These are phyloP conservation scores for Kryptopterus vitreolus DNA, from an alignment of 2,797 vertebrate species.

Conservation along the genomic window DNA sequence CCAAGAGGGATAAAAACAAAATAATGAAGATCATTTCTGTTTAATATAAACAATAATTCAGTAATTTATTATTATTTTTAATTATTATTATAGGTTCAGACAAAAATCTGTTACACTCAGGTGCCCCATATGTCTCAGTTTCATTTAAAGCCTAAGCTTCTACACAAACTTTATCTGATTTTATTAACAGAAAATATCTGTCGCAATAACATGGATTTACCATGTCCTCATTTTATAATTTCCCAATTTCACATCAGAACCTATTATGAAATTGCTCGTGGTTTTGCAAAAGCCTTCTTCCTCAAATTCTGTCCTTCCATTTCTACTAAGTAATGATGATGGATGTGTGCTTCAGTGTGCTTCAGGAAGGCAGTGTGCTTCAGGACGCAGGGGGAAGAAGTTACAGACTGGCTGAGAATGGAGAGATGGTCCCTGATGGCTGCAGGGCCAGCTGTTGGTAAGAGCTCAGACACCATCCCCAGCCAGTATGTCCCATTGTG, in stretches of 20 bases:
- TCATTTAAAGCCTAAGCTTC: no score
- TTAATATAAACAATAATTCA: neutral
- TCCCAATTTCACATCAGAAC: neutral
- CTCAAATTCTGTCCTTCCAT: slow-evolving; percentile 17
- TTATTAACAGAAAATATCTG: neutral
- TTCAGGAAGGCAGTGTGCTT: slow-evolving; percentile 13
- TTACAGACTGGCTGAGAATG: slow-evolving; percentile 45
- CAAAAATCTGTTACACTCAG: no score
- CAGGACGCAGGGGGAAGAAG: slow-evolving; percentile 31
- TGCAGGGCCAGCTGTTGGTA: slow-evolving; percentile 48
- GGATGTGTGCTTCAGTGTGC: slow-evolving; percentile 24
- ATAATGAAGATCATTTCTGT: neutral
- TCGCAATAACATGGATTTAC: slow-evolving; percentile 9
- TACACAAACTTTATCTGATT: neutral
- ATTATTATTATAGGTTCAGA: no score
- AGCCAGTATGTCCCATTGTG: slow-evolving; percentile 36
- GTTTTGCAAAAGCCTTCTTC: slow-evolving; percentile 3
- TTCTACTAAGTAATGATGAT: slow-evolving; percentile 33
- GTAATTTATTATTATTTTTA: no score
- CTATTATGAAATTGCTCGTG: neutral
- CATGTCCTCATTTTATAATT: neutral
- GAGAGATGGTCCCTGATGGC: slow-evolving; percentile 43
- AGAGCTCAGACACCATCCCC: slow-evolving; percentile 43
- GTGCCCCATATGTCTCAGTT: neutral
- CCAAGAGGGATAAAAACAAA: neutral